A percentile compares a stretch with the other conserved stretches of the same genome.
Conservation (phyloP, 2,888 invertebrate species). For the Erebia palarica region DNA sequence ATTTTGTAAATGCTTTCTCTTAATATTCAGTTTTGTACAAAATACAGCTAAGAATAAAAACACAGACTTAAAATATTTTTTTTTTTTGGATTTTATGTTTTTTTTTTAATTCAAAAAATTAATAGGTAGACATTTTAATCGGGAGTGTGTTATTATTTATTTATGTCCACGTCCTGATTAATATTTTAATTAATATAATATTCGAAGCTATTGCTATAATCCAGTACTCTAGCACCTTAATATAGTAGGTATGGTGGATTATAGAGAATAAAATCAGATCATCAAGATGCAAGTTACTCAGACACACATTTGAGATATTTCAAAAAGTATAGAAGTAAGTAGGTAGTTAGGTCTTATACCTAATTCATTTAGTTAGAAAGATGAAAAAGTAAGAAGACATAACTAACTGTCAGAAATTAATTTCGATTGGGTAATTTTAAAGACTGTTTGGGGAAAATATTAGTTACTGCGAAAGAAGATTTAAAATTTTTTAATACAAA, state of each 20-base stretch:
- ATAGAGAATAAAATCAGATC: slow-evolving; percentile 9
- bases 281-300: background rate
- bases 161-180: slow-evolving; percentile 1
- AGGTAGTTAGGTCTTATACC: no score
- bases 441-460: background rate
- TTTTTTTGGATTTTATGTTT: slow-evolving; percentile 21
- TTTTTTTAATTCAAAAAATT: slow-evolving; percentile 22
- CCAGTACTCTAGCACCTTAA: slow-evolving; percentile 18
- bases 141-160: background rate
- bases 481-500: slow-evolving; percentile 31
- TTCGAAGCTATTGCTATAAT: slow-evolving; percentile 8
- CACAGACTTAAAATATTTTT: slow-evolving; percentile 22
- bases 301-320: background rate
- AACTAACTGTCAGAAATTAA: no score
- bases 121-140: slow-evolving; percentile 16
- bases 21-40: slow-evolving; percentile 27
- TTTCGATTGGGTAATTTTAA: background rate
- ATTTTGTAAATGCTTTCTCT: slow-evolving; percentile 44
- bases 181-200: background rate
- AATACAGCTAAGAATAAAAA: slow-evolving; percentile 19
- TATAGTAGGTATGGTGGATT: background rate
- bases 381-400: no score
- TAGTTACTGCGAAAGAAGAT: background rate
- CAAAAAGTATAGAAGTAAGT: background rate
- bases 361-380: no score